These are phyloP conservation scores for Rallus limicola DNA, from an alignment of 2,113 vertebrate genomes.

Conservation along the genomic window DNA sequence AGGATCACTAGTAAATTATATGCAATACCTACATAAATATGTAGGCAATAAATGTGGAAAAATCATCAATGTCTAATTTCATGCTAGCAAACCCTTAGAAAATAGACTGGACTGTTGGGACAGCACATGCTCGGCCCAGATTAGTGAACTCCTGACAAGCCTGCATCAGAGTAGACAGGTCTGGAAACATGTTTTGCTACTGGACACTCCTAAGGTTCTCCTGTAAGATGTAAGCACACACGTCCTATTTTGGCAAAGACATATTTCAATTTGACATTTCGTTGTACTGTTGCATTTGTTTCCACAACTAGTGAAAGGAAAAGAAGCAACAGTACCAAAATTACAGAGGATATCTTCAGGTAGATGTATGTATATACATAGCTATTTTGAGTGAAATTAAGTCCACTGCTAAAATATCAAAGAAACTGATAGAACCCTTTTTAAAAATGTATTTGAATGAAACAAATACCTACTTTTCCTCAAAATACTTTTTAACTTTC, in stretches of 20 bases:
- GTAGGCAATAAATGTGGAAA: background rate
- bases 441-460: constrained; percentile 1
- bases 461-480: constrained; percentile 43
- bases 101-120: background rate
- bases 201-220: background rate
- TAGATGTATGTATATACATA: background rate
- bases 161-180: background rate
- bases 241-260: background rate
- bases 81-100: background rate
- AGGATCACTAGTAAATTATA: background rate
- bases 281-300: background rate
- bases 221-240: background rate
- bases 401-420: constrained; percentile 46
- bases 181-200: background rate
- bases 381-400: background rate
- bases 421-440: constrained; percentile 46
- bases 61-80: background rate
- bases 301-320: background rate
- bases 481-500: constrained; percentile 53
- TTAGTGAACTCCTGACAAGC: background rate
- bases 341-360: background rate
- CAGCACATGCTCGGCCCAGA: background rate
- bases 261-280: background rate
- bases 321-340: background rate
- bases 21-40: background rate